Conservation (phyloP, 2,888 invertebrate genomes). For the Strigamia maritima region DNA sequence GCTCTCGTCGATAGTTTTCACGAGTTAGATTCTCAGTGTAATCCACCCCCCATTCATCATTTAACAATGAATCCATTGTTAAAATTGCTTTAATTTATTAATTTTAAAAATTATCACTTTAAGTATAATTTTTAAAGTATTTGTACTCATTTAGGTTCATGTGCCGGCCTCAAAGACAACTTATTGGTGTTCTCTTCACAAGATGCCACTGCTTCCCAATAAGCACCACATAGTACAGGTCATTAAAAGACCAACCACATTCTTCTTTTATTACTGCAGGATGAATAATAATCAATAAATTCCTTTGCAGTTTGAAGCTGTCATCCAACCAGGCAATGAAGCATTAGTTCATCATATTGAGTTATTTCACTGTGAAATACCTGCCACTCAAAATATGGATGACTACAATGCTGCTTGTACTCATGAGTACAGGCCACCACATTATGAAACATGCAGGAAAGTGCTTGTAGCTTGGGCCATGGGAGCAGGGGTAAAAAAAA, state of each 20-base stretch:
- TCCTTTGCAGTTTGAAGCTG: slow-evolving; percentile 73
- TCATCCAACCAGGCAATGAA: slow-evolving; percentile 74
- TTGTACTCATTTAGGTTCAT: slow-evolving; percentile 51
- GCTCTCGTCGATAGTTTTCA: no score
- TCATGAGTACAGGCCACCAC: slow-evolving; percentile 67
- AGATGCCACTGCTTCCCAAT: slow-evolving; percentile 66
- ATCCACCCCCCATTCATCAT: no score
- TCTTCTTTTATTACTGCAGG: no score
- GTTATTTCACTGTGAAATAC: slow-evolving; percentile 87
- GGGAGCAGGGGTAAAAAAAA: slow-evolving; percentile 76
- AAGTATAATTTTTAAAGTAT: no score
- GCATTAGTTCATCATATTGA: slow-evolving; percentile 98
- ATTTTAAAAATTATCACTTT: no score
- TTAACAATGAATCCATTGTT: no score
- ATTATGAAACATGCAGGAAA: slow-evolving; percentile 73
- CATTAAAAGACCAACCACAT: no score
- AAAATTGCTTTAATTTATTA: no score
- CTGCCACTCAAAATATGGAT: slow-evolving; percentile 64
- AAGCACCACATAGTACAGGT: slow-evolving; percentile 72
- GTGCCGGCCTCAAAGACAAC: slow-evolving; percentile 87
- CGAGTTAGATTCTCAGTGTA: no score
- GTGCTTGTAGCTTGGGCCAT: slow-evolving; percentile 98
- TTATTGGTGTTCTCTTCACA: slow-evolving; percentile 91
- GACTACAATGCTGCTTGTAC: slow-evolving; percentile 80
- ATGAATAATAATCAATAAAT: background rate